Evolutionary conservation across 37 sponge, comb jelly and placozoan species (phyloP).

Genomic region (Aphrocallistes beatrix): DNA sequence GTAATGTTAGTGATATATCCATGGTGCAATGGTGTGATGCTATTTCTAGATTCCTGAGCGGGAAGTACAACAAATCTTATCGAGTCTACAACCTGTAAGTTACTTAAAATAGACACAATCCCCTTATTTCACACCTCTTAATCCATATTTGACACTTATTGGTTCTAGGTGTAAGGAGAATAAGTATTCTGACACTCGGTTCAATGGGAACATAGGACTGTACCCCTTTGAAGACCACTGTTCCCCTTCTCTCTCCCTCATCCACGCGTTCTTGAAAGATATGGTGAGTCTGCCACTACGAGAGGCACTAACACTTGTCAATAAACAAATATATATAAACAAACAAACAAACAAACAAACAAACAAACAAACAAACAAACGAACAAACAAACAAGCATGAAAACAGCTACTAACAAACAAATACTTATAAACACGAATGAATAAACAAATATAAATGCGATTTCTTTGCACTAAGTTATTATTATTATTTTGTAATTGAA

Average conservation of each 20-base stretch:
- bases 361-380: not conserved
- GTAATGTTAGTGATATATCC: too few relatives aligned
- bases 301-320: too few relatives aligned
- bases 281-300: conserved; percentile 23
- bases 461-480: not conserved
- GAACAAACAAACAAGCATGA: too few relatives aligned
- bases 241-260: conserved; percentile 24
- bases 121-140: not conserved
- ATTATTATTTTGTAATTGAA: not conserved
- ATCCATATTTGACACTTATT: not conserved
- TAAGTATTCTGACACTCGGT: conserved; percentile 29
- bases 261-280: conserved; percentile 31
- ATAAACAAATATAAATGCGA: not conserved
- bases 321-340: not conserved
- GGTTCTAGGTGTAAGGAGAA: conserved; percentile 31
- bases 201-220: conserved; percentile 35
- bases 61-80: conserved; percentile 27
- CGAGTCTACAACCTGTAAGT: conserved; percentile 41
- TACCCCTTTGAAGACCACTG: conserved; percentile 46
- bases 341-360: not conserved
- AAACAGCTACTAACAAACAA: not conserved
- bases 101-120: not conserved
- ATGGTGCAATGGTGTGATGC: too few relatives aligned
- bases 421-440: not conserved
- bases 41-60: conserved; percentile 28